Base-by-base conservation (phyloP, 1,140 invertebrate genomes). In the Tachypleus tridentatus region DNA sequence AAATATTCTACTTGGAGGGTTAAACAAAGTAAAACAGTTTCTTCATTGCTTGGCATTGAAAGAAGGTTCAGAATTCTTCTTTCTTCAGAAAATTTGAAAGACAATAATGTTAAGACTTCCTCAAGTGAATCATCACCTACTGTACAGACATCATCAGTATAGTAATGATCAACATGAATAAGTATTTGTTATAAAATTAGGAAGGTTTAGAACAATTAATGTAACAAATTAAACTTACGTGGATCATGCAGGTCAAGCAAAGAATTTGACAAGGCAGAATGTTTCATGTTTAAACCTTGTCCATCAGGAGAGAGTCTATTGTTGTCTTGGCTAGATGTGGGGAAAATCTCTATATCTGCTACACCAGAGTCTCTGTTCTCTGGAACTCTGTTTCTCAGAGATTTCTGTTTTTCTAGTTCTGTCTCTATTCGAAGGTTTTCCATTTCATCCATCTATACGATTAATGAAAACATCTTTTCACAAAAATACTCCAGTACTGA, bases 181-280 rank as follows among this genome's bases (percentile, higher is more conserved):
- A n/a, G n/a, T n/a, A n/a, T n/a, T n/a, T n/a, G 0, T 29, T 29
- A 29, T 29, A 29, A 29, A 29, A 0, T 29, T 29, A 29, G 29
- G 29, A 29, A 29, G 29, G 29, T 29, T 29, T 29, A 29, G 29
- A 29, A 29, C 29, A 29, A 29, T 29, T 29, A 29, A 29, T 29
- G 29, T 29, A 29, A 29, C 29, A 29, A 29, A 29, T 29, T 29
- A 29, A 29, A 29, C 85, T 86, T 80, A 93, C 89, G 89, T 82
- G 92, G 89, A 73, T 93, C 90, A 74, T 91, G 90, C 73, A 96
- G 92, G 75, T 97, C 93, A 70, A 94, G 82, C 51, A 96, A 82
- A 52, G 92, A 95, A 79, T 95, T 96, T 79, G 89, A 93, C 50
- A 95, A 83, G 58, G 91, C 88, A 64, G 86, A 88, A 72, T 88